A percentile compares a stretch with the other conserved stretches of the same genome.
phyloP scores from a whole-genome alignment of 2,797 vertebrate species.

The Hypotaenidia okinawae region DNA sequence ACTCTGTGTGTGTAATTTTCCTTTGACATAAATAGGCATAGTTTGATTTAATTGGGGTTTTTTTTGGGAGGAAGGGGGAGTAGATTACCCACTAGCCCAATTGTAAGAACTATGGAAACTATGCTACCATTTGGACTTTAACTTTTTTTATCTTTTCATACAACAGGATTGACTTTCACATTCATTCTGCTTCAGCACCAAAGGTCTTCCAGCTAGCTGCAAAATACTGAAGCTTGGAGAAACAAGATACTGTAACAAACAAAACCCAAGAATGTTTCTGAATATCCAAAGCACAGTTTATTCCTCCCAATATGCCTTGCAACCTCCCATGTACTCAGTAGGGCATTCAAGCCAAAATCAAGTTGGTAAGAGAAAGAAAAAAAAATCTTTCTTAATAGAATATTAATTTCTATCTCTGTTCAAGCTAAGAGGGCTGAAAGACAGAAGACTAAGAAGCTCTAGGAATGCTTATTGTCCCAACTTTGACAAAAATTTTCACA shows the following conservation, averaged over 20 bases:
- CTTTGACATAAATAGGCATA: background rate
- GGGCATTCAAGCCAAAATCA: background rate
- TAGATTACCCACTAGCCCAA: background rate
- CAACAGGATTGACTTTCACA: background rate
- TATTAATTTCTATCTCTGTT: slow-evolving; percentile 14
- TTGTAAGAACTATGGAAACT: background rate
- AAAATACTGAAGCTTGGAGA: background rate
- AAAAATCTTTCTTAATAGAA: background rate
- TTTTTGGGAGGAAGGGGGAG: no score
- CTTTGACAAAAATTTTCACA: background rate
- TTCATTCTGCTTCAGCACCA: background rate
- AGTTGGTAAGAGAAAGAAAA: background rate
- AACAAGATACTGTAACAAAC: background rate
- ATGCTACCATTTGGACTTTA: background rate
- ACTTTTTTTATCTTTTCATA: background rate
- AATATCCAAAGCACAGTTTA: background rate
- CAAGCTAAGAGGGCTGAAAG: background rate
- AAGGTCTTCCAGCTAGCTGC: background rate
- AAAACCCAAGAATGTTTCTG: background rate
- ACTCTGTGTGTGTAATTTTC: no score
- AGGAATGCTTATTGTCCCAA: slow-evolving; percentile 17
- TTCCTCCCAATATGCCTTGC: background rate
- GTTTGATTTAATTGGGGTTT: background rate
- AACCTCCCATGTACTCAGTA: background rate
- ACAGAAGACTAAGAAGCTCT: slow-evolving; percentile 6